Conservation (phyloP, 2,888 invertebrate genomes). For the Sipha maydis region DNA sequence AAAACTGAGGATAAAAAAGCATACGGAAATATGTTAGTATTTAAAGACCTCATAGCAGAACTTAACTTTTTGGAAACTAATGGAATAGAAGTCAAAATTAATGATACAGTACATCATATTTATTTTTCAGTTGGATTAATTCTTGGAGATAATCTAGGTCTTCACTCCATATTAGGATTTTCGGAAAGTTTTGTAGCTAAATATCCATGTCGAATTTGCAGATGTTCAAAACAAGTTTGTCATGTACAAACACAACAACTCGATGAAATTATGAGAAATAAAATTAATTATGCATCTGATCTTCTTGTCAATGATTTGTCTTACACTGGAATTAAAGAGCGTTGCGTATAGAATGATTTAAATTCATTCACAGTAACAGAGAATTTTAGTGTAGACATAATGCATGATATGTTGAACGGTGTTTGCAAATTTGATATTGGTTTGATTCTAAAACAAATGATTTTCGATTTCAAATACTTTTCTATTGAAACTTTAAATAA, state of each 20-base stretch:
- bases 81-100: conserved; percentile 59
- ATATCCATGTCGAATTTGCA: conserved; percentile 63
- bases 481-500: background rate
- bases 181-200: conserved; percentile 63
- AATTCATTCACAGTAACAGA: background rate
- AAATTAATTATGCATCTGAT: background rate
- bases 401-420: background rate
- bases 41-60: conserved; percentile 60
- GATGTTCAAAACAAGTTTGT: background rate
- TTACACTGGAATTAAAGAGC: background rate
- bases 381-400: background rate
- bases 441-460: too few species aligned
- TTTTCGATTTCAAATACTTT: too few species aligned
- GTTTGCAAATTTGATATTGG: too few species aligned
- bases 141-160: conserved; percentile 63
- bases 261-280: background rate
- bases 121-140: conserved; percentile 30
- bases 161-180: conserved; percentile 63
- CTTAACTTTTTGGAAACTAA: conserved; percentile 60
- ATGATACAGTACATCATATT: conserved; percentile 53
- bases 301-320: background rate
- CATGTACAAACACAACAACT: background rate
- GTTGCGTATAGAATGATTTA: background rate
- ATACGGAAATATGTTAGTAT: conserved; percentile 60
- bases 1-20: conserved; percentile 53